phyloP scores from a whole-genome alignment of 2,888 invertebrate species.

The Polyploca ridens region DNA sequence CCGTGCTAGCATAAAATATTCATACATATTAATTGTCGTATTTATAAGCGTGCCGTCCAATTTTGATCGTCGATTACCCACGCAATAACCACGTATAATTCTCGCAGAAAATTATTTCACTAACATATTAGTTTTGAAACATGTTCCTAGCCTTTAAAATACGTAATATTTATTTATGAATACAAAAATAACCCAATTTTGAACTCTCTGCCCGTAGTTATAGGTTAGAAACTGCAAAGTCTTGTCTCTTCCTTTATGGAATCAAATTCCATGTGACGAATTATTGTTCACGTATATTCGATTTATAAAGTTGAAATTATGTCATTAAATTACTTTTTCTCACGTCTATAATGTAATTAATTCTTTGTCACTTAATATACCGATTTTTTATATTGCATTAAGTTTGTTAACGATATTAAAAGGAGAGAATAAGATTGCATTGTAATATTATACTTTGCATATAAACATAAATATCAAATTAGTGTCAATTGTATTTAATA shows the following conservation, averaged over 20 bases:
- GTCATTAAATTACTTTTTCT: neutral
- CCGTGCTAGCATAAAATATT: neutral
- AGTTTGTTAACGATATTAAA: constrained; percentile 71
- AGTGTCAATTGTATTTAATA: constrained; percentile 79
- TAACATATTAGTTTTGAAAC: constrained; percentile 42
- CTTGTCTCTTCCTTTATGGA: constrained; percentile 50
- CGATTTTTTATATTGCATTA: constrained; percentile 56
- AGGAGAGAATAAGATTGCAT: constrained; percentile 84
- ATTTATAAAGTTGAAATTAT: neutral
- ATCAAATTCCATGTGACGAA: constrained; percentile 61
- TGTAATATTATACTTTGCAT: constrained; percentile 74
- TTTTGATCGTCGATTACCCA: constrained; percentile 20
- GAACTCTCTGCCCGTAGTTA: constrained; percentile 41
- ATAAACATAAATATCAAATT: constrained; percentile 57
- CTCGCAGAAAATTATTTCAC: constrained; percentile 14
- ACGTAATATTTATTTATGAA: constrained; percentile 61
- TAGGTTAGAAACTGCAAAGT: constrained; percentile 38
- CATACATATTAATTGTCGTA: constrained; percentile 41
- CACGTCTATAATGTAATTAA: neutral
- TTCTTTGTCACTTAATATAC: neutral
- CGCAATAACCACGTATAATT: constrained; percentile 11
- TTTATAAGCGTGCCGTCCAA: constrained; percentile 71
- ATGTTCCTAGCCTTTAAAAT: constrained; percentile 67
- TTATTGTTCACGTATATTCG: constrained; percentile 13
- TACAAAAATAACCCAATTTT: constrained; percentile 39